Evolutionary conservation across 2,113 vertebrate species (phyloP), one percentile per base, ranked within the genome.

Genomic region (Laticauda colubrina): DNA sequence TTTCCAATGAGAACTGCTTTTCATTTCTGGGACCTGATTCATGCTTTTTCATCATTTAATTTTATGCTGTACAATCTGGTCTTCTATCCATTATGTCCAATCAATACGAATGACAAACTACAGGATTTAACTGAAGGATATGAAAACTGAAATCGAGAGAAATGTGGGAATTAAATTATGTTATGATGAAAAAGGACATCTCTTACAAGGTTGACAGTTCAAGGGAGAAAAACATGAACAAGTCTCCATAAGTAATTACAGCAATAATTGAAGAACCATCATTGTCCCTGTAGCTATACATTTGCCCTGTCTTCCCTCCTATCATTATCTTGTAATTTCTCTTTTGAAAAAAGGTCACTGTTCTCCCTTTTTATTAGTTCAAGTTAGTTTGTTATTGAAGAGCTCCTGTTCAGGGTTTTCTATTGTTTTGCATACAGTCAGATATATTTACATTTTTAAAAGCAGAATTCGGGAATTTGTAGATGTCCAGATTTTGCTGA

Each of bases 11-110:
- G 92, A 94, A 96, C 95, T 90, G 90, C 56, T 92, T 94, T 96
- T 97, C 94, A 96, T 95, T 93, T 91, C 75, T 95, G 93, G 55
- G 56, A 94, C 94, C 91, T 96, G 96, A 95, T 92, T 95, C 89
- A 75, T 93, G 75, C 91, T 94, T 95, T 95, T 86, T 92, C 92
- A 93, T 92, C 86, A 94, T 90, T 85, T 91, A 94, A 93, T 94
- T 95, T 95, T 88, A 56, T 86, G 93, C 91, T 91, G 69, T 53
- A 88, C 59, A 94, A 90, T 94, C 93, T 95, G 93, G n/a, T 26
- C 94, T 90, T 57, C 61, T 56, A 85, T 0, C 2, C 24, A 15
- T 81, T 93, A 61, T 69, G 85, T 88, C 86, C 85, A 90, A 88
- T 88, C 34, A 48, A 34, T 75, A 89, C 4, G 15, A 61, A 87